Evolutionary conservation across 2,113 vertebrate species (phyloP), one percentile per base, ranked within the genome.

Genomic region (Grus americana): DNA sequence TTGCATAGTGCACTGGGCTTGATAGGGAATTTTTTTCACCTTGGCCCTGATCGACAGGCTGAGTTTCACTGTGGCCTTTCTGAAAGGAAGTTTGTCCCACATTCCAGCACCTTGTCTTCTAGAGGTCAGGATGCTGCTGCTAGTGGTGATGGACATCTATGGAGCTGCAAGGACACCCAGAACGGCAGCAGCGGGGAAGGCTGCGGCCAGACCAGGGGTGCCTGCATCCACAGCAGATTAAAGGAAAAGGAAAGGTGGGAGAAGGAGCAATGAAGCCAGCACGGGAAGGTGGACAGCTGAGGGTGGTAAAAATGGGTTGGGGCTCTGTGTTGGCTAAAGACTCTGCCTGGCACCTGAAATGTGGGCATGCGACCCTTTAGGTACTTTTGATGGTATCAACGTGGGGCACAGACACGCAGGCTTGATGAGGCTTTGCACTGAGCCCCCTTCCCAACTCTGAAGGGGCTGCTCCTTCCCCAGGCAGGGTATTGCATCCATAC

Each of bases 361-460:
- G 7, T 0, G 3, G 46, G 18, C 5, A 2, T 24, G 8, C 3
- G 6, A 30, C 14, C 16, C 13, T 68, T 71, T 40, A n/a, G 52
- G 34, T 75, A 49, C 27, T 75, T 82, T 30, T 57, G 36, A 34
- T 29, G 16, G 49, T 13, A 57, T 22, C 67, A 49, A 3, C 0
- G 1, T 22, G 26, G 5, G 4, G 63, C 36, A 80, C 3, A 50
- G 59, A 66, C 2, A n/a, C 0, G 0, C 52, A 66, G 46, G 34
- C 27, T 74, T 65, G 27, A 44, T 61, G 14, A 52, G 55, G 6
- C 11, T 55, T 88, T 24, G 13, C 22, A 34, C 40, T 40, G 50
- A 86, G n/a, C 19, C 23, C 29, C 26, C 29, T 91, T 72, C 54
- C 49, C 30, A 30, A 17, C n/a, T 90, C 36, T 47, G n/a, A 59